Evolutionary conservation across 1,140 invertebrate species (phyloP).

Genomic region (Pogonus chalceus): DNA sequence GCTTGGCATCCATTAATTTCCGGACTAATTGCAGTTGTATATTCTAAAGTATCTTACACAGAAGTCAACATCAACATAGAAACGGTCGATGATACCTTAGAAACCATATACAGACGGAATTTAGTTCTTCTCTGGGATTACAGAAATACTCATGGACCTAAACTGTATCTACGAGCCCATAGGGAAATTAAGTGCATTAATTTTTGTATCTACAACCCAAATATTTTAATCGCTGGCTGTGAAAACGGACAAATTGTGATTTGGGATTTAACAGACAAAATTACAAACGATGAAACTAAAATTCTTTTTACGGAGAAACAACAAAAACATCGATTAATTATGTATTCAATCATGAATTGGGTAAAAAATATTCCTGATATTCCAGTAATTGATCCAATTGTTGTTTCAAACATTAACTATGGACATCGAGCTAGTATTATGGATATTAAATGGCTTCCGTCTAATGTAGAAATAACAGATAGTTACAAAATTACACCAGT

Average conservation of each 20-base stretch:
- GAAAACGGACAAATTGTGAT: constrained; percentile 59
- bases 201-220: constrained; percentile 57
- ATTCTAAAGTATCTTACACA: constrained; percentile 28
- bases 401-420: constrained; percentile 45
- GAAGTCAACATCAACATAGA: constrained; percentile 18
- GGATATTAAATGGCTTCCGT: constrained; percentile 53
- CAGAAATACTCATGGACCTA: constrained; percentile 54
- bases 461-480: constrained; percentile 44
- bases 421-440: constrained; percentile 54
- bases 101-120: constrained; percentile 44
- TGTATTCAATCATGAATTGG: constrained; percentile 55
- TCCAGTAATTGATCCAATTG: constrained; percentile 45
- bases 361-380: constrained; percentile 48
- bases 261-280: constrained; percentile 61
- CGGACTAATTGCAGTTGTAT: constrained; percentile 52
- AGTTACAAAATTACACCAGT: constrained; percentile 47
- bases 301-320: constrained; percentile 50
- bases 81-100: constrained; percentile 38
- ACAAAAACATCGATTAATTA: constrained; percentile 47
- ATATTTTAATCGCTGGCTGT: constrained; percentile 58
- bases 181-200: constrained; percentile 51
- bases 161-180: constrained; percentile 54
- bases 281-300: constrained; percentile 50
- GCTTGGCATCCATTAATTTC: constrained; percentile 59
- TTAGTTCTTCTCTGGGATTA: constrained; percentile 64